These are phyloP conservation scores for Megalurothrips usitatus DNA, from an alignment of 2,888 invertebrate species.

Conservation along the genomic window DNA sequence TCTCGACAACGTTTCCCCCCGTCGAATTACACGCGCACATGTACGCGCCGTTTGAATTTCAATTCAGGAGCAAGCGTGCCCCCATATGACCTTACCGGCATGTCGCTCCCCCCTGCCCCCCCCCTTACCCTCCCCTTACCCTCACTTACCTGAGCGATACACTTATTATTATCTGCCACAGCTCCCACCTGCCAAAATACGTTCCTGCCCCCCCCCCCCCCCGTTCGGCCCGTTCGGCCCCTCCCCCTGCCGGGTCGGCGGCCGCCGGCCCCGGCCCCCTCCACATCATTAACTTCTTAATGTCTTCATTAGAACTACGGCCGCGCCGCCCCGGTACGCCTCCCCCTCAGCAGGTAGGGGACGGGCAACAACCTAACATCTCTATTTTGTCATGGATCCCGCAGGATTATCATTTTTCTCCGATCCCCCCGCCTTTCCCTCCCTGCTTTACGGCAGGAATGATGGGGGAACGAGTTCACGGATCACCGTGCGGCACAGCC, in stretches of 20 bases:
- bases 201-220: not conserved
- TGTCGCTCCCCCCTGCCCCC: not conserved
- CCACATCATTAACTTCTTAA: constrained; percentile 15
- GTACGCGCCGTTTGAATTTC: no score
- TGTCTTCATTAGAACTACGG: constrained; percentile 20
- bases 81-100: no score
- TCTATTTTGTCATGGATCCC: constrained; percentile 8
- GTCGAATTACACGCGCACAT: no score
- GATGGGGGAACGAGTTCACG: no score
- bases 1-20: no score
- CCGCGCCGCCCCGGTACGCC: not conserved
- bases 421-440: no score
- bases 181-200: constrained; percentile 18
- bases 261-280: not conserved
- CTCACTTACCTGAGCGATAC: not conserved
- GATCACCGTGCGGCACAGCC: no score
- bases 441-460: no score
- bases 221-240: not conserved
- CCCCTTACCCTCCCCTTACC: no score
- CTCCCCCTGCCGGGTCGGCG: not conserved
- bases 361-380: not conserved
- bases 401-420: no score
- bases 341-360: not conserved
- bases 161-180: not conserved
- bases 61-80: no score